A percentile compares a stretch with the other conserved stretches of the same genome.
phyloP scores from a whole-genome alignment of 2,113 vertebrate genomes.

The Morone saxatilis region DNA sequence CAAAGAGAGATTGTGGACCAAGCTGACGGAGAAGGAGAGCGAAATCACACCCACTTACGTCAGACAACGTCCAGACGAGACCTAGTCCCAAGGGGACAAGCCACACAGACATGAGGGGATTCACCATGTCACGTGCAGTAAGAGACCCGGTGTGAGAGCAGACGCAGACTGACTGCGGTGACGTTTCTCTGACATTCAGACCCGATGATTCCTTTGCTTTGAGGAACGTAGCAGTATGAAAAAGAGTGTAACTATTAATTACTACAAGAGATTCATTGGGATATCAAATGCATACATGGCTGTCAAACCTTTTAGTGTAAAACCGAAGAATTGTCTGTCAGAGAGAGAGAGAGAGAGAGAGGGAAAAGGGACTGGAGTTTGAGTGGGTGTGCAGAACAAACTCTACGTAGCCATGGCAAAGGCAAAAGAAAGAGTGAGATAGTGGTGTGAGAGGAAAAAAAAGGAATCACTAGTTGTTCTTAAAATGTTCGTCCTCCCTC shows the following conservation, averaged over 20 bases:
- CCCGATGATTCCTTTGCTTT: neutral
- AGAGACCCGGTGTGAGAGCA: slow-evolving; percentile 19
- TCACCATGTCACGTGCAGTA: slow-evolving; percentile 27
- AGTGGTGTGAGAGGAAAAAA: slow-evolving; percentile 19
- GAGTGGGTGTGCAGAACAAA: slow-evolving; percentile 41
- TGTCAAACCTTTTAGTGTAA: slow-evolving; percentile 28
- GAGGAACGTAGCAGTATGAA: neutral
- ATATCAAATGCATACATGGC: slow-evolving; percentile 3
- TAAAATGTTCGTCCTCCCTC: slow-evolving; percentile 53
- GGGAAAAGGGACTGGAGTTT: neutral
- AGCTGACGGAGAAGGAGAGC: neutral
- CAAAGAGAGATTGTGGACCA: neutral
- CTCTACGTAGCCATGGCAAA: slow-evolving; percentile 16
- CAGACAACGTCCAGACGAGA: slow-evolving; percentile 30
- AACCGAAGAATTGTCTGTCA: slow-evolving; percentile 21
- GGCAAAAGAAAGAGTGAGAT: slow-evolving; percentile 39
- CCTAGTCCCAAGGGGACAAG: slow-evolving; percentile 21
- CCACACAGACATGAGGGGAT: slow-evolving; percentile 21
- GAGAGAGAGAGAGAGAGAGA: neutral
- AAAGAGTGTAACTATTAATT: neutral
- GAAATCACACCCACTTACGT: slow-evolving; percentile 23
- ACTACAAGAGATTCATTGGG: neutral
- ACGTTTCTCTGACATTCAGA: slow-evolving; percentile 32
- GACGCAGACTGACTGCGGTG: slow-evolving; percentile 30
- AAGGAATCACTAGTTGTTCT: slow-evolving; percentile 48